A percentile compares a stretch with the other conserved stretches of the same genome.
These are phyloP conservation scores for Polyommatus iphigenia DNA, from an alignment of 2,888 invertebrate species.

Conservation along the genomic window DNA sequence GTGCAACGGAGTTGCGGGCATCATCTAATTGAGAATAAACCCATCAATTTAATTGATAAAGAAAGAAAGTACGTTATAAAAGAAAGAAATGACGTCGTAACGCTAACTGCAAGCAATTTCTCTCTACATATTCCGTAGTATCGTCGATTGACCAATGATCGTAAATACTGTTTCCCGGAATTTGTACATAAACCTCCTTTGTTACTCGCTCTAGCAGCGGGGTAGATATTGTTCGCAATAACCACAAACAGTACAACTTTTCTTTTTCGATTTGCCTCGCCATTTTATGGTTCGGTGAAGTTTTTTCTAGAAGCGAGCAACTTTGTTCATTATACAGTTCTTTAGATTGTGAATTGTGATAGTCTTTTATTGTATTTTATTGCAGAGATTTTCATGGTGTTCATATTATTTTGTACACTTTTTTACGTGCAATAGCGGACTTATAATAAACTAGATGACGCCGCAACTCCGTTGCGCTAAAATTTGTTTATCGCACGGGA, in stretches of 20 bases:
- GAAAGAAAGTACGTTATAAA: background rate
- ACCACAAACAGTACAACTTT: conserved; percentile 5
- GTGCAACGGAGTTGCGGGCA: too few species aligned
- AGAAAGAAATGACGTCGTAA: background rate
- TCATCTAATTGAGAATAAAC: too few species aligned
- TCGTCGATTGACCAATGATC: background rate
- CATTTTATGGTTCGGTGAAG: background rate
- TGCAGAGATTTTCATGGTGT: background rate
- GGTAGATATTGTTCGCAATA: conserved; percentile 4
- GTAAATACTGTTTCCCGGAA: conserved; percentile 4
- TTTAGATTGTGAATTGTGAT: background rate
- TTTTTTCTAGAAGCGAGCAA: background rate
- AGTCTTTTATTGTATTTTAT: background rate
- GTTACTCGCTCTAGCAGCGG: background rate
- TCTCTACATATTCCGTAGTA: background rate
- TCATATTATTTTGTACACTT: too few species aligned
- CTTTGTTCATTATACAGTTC: conserved; percentile 9
- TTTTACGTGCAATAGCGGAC: too few species aligned
- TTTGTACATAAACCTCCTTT: conserved; percentile 15
- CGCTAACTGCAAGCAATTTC: too few species aligned
- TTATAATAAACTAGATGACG: too few species aligned
- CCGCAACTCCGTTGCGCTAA: too few species aligned
- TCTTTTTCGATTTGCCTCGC: conserved; percentile 13
- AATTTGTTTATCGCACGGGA: too few species aligned
- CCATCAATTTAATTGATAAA: too few species aligned